Percentiles rank a stretch among this genome's conserved stretches.
phyloP scores from a whole-genome alignment of 2,797 vertebrate species.

The Spea hammondii region DNA sequence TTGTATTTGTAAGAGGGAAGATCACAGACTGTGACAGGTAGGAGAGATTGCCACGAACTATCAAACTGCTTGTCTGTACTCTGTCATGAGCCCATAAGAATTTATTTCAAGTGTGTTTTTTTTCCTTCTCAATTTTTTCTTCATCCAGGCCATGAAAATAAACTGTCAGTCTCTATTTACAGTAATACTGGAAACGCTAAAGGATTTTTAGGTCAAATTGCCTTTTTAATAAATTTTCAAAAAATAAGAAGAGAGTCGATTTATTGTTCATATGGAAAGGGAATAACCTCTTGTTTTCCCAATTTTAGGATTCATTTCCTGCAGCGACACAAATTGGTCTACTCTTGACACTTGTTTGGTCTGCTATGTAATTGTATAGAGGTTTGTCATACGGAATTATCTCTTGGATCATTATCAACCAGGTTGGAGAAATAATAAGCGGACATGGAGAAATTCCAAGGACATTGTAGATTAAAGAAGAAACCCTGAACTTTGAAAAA shows the following conservation, averaged over 20 bases:
- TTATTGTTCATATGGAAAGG: conserved; percentile 61
- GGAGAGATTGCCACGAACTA: conserved; percentile 79
- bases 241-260: conserved; percentile 62
- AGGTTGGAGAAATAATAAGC: neutral
- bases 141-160: conserved; percentile 66
- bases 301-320: conserved; percentile 43
- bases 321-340: conserved; percentile 12
- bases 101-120: conserved; percentile 83
- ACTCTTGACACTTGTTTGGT: conserved; percentile 14
- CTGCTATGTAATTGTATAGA: conserved; percentile 19
- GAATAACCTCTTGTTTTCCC: conserved; percentile 50
- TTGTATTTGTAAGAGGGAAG: conserved; percentile 82
- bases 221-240: conserved; percentile 73
- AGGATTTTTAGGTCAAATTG: conserved; percentile 77
- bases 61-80: conserved; percentile 75
- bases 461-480: too few relatives aligned
- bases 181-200: conserved; percentile 66
- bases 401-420: conserved; percentile 1
- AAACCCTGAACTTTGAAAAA: neutral
- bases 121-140: conserved; percentile 35
- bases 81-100: conserved; percentile 91
- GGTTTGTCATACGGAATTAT: conserved; percentile 2
- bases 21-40: conserved; percentile 97
- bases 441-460: too few relatives aligned
- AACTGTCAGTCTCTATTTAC: conserved; percentile 82